Evolutionary conservation across 37 sponge, comb jelly and placozoan genomes (phyloP), one percentile per base, ranked within the genome.

Genomic region (Petrosia ficiformis): DNA sequence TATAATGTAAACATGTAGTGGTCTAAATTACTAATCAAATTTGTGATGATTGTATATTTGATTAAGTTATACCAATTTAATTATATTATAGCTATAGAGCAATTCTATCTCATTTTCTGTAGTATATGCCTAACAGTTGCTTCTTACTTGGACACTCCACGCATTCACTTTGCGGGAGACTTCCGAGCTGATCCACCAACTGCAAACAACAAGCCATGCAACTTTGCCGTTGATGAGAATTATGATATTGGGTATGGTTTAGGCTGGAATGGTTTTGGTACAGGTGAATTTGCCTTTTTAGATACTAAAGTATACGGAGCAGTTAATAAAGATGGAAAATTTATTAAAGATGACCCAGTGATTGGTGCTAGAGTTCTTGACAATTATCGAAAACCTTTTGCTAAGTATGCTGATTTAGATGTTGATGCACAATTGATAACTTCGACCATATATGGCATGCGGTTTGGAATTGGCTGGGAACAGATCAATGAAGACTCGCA

Each of bases 61-160:
- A n/a, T n/a, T n/a, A n/a, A n/a, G n/a, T n/a, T n/a, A n/a, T n/a
- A n/a, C n/a, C n/a, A n/a, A n/a, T n/a, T n/a, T n/a, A n/a, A n/a
- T n/a, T n/a, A 37, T 16, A 48, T 16, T 48, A 48, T 48, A 24
- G n/a, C 39, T 25, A 28, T 24, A 29, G 21, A 33, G 24, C 40
- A 14, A n/a, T n/a, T n/a, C n/a, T n/a, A n/a, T n/a, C n/a, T n/a
- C n/a, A n/a, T n/a, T n/a, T n/a, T n/a, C n/a, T n/a, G n/a, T n/a
- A n/a, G n/a, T n/a, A n/a, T n/a, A n/a, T n/a, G n/a, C n/a, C n/a
- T n/a, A n/a, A n/a, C n/a, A n/a, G n/a, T n/a, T 19, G 54, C 67
- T n/a, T 78, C 79, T 32, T 78, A 78, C 57, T 32, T 78, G 69
- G 79, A 68, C 33, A 5, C 6, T 6, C 79, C 79, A 32, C 48